A percentile compares a stretch with the other conserved stretches of the same genome.
Evolutionary conservation across 2,888 invertebrate species (phyloP).

Genomic region (Griposia aprilina): DNA sequence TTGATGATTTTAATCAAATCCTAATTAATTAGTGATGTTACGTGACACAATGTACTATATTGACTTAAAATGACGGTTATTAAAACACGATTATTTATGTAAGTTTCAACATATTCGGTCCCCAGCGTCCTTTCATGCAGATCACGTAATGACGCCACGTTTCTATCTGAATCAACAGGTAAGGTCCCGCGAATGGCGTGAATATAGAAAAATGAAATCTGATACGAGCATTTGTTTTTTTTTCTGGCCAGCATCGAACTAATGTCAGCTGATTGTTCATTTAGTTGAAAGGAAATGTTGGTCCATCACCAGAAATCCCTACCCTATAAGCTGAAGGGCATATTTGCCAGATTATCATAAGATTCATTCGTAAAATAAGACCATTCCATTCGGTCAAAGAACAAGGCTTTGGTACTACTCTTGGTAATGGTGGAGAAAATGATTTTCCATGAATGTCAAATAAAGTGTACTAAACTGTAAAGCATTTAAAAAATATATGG

Average conservation of each 20-base stretch:
- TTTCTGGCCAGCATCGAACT: not conserved
- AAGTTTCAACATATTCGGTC: conserved; percentile 32
- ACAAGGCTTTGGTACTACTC: no score
- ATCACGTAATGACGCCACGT: conserved; percentile 57
- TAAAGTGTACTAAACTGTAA: not conserved
- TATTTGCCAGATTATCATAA: no score
- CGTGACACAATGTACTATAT: not conserved
- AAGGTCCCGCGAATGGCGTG: conserved; percentile 48
- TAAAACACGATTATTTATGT: conserved; percentile 20
- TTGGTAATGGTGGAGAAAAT: no score
- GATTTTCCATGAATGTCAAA: not conserved
- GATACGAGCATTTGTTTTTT: conserved; percentile 18
- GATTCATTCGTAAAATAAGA: not conserved
- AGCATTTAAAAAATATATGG: not conserved
- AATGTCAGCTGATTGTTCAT: not conserved
- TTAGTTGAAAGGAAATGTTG: not conserved
- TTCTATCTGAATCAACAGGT: conserved; percentile 66
- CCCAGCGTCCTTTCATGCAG: conserved; percentile 40
- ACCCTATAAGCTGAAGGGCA: not conserved
- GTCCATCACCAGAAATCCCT: not conserved
- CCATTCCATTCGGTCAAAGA: no score
- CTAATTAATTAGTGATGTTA: not conserved
- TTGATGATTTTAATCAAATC: not conserved
- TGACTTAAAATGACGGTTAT: conserved; percentile 9
- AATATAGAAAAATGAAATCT: conserved; percentile 53